Evolutionary conservation across 2,113 vertebrate species (phyloP).

Genomic region (Misgurnus anguillicaudatus): DNA sequence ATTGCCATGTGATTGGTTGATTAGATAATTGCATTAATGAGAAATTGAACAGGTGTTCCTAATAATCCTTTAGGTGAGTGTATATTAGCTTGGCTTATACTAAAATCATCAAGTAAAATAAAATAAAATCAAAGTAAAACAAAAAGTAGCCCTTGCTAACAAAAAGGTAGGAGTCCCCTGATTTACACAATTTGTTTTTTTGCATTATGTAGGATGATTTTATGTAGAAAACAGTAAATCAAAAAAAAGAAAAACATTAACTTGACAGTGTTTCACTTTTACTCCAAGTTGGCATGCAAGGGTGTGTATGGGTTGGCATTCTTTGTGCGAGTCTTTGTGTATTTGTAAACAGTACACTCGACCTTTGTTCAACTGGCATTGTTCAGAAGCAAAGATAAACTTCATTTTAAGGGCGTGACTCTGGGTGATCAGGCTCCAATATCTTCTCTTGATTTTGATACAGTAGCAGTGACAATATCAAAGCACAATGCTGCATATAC

Average conservation of each 20-base stretch:
- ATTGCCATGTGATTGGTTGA: too few species aligned
- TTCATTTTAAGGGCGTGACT: not conserved
- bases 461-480: not conserved
- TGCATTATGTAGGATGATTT: too few species aligned
- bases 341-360: not conserved
- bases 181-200: too few species aligned
- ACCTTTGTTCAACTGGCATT: conserved; percentile 8
- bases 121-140: too few species aligned
- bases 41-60: too few species aligned
- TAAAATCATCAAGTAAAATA: too few species aligned
- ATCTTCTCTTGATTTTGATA: not conserved
- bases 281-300: not conserved
- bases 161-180: too few species aligned
- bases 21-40: too few species aligned
- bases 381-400: conserved; percentile 12
- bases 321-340: not conserved
- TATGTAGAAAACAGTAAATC: too few species aligned
- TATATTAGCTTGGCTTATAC: too few species aligned
- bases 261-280: not conserved
- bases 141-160: too few species aligned
- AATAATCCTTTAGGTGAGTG: too few species aligned
- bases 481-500: not conserved
- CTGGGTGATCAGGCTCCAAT: not conserved
- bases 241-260: not conserved
- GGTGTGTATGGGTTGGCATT: not conserved